Base-by-base conservation (phyloP, 2,888 invertebrate species). In the Pristionchus exspectatus region DNA sequence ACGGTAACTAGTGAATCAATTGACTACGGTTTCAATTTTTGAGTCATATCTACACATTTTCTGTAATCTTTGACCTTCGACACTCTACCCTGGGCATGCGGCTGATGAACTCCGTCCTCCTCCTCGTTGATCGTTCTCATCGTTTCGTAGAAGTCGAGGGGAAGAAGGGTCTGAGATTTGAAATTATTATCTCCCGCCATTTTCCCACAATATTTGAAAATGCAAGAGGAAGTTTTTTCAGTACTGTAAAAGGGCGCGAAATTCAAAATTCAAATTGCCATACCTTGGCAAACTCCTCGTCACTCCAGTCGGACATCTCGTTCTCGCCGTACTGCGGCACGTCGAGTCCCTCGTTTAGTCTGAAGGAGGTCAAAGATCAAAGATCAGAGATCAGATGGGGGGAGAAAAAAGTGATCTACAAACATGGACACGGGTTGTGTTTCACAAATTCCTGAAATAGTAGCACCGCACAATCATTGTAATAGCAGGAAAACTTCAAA, bases 221-320 rank as follows among this genome's bases (percentile, higher is more conserved):
- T n/a, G 16, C 18, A 50, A 30, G 27, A 74, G 74, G 24, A 30
- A 1, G 33, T 38, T 74, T 74, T 16, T 30, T 10, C 27, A 50
- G 84, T 38, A 24, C 0, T 1, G 7, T 9, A 56, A 54, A 14
- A 5, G 0, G 38, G 77, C 77, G 77, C 44, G 18, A 77, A 77
- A 24, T 81, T 81, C 81, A 50, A 54, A 81, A n/a, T 27, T 72
- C 16, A 33, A 66, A 33, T 74, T 12, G 2, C 38, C 44, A 14
- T 24, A 93, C 93, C 86, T 93, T 92, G 59, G 91, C 89, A 90
- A 95, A 93, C 88, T 95, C 95, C 14, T 94, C 93, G 54, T 94
- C 94, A 18, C 92, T 93, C 93, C 92, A 92, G 85, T 95, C 95
- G 56, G 93, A 90, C 85, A 95, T 77, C 72, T 93, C 93, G 81